Conservation (phyloP, 53 echinoderm and acorn worm genomes). For the Stichopus horrens region DNA sequence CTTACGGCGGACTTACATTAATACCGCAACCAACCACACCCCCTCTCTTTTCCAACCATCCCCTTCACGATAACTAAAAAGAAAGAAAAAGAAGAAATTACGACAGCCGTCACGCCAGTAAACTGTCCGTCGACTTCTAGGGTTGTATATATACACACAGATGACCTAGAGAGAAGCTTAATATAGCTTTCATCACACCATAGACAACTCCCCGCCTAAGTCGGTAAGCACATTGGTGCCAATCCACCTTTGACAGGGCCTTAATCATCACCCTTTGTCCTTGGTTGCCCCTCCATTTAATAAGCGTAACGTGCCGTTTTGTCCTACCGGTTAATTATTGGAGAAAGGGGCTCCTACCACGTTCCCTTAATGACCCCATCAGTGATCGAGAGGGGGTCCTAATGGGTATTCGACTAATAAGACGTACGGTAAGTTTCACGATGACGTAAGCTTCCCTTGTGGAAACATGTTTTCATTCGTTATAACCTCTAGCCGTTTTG, state of each 20-base stretch:
- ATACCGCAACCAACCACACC: no score
- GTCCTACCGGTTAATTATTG: not conserved
- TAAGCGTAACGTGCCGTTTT: not conserved
- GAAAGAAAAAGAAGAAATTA: no score
- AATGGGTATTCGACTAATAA: not conserved
- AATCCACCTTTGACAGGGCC: not conserved
- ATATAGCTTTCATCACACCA: no score
- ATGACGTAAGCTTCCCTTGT: not conserved
- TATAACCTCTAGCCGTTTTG: not conserved
- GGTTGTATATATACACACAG: no score
- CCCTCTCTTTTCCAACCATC: no score
- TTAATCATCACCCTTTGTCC: not conserved
- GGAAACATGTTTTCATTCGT: not conserved
- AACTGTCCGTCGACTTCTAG: no score
- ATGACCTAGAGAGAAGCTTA: no score
- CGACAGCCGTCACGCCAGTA: no score
- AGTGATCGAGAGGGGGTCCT: constrained; percentile 13
- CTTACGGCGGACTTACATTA: no score
- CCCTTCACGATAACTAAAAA: no score
- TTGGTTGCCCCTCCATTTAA: not conserved
- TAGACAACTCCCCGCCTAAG: not conserved
- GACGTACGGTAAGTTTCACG: not conserved
- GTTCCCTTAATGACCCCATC: constrained; percentile 2
- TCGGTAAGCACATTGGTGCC: not conserved
- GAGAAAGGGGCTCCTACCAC: not conserved